Base-by-base conservation (phyloP, 2,113 vertebrate genomes). In the Limanda limanda region DNA sequence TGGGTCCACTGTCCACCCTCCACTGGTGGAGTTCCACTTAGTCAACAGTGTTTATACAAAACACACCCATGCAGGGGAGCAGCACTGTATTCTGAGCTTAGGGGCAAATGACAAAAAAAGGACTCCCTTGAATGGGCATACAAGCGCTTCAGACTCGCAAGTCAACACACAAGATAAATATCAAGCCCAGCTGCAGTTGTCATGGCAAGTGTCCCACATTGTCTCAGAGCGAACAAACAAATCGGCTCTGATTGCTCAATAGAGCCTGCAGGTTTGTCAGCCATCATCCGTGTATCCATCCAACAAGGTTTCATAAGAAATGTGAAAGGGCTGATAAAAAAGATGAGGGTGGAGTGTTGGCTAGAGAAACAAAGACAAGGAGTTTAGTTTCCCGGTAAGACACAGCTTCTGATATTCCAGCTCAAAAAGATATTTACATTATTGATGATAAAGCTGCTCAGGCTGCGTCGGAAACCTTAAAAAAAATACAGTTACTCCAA, bases 161-260 rank as follows among this genome's bases (percentile, higher is more conserved):
- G 89, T 93, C 87, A 95, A 94, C 91, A 94, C 78, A 70, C 59
- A 77, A 91, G 93, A 93, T 92, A 91, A 90, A 92, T 88, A 94
- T 89, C 82, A 90, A 79, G 56, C 77, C 54, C 70, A 73, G 81
- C 86, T 92, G 80, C 86, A 93, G 93, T 90, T 89, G 91, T 92
- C 83, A 90, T 90, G 91, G 91, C 90, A 87, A 91, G 84, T 81
- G 87, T 89, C 90, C 91, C 84, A 79, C 80, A 84, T 79, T 91
- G 89, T 89, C 82, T 90, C 75, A 63, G 37, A 74, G 84, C 54
- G 70, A 92, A 89, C 93, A 90, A 91, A 92, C 92, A 93, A 92
- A 93, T 90, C 68, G 79, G 88, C 65, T 74, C 40, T 3, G 84
- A 93, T 94, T 94, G 92, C 93, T 92, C 92, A 94, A 94, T 24